phyloP scores from a whole-genome alignment of 2,113 vertebrate species.

The Oryzias woworae region DNA sequence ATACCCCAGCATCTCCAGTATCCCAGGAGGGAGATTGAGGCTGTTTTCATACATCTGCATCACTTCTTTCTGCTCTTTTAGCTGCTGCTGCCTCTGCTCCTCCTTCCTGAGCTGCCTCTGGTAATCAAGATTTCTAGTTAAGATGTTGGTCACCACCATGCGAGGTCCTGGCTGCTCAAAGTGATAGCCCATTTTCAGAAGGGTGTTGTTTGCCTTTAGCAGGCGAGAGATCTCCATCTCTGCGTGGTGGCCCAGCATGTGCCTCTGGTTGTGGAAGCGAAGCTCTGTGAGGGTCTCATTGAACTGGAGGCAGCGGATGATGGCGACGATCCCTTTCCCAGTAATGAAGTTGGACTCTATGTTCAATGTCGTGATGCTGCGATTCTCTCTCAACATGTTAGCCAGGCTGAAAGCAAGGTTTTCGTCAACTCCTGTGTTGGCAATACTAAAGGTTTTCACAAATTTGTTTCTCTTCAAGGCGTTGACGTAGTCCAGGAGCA shows the following conservation, averaged over 20 bases:
- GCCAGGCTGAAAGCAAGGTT: constrained; percentile 86
- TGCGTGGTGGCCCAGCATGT: constrained; percentile 94
- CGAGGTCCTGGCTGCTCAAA: constrained; percentile 93
- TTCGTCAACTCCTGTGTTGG: constrained; percentile 93
- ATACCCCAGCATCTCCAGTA: constrained; percentile 86
- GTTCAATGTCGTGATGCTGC: constrained; percentile 89
- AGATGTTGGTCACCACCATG: constrained; percentile 96
- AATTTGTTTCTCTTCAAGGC: constrained; percentile 93
- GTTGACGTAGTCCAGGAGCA: constrained; percentile 91
- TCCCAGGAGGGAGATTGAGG: constrained; percentile 86
- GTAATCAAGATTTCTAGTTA: constrained; percentile 91
- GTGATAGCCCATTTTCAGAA: constrained; percentile 96
- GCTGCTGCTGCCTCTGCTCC: constrained; percentile 87
- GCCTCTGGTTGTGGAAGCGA: constrained; percentile 98
- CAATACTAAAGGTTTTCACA: constrained; percentile 88
- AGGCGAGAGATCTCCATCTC: constrained; percentile 96
- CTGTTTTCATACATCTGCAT: constrained; percentile 86
- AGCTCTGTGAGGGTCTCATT: constrained; percentile 92
- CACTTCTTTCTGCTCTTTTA: constrained; percentile 83
- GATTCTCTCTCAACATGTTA: constrained; percentile 95
- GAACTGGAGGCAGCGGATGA: constrained; percentile 95
- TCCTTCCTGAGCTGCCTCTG: constrained; percentile 91
- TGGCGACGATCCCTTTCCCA: constrained; percentile 91
- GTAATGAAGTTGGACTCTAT: constrained; percentile 94
- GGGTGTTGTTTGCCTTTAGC: constrained; percentile 90